A percentile compares a stretch with the other conserved stretches of the same genome.
Conservation (phyloP, 1,140 invertebrate genomes). For the Rhyzopertha dominica region DNA sequence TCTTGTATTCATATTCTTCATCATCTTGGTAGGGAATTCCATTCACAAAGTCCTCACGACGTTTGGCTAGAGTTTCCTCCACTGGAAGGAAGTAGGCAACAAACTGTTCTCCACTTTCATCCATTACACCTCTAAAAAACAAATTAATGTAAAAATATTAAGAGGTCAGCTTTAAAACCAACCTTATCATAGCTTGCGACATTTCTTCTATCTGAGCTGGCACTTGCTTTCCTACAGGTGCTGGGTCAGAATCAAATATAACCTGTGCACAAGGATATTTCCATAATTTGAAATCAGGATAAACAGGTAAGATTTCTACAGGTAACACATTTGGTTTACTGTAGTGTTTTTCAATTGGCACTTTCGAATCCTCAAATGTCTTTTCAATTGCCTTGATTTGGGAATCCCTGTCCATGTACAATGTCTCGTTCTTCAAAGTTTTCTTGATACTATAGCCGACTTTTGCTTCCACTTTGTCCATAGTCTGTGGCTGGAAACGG, state of each 20-base stretch:
- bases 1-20: constrained; percentile 91
- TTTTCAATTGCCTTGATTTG: constrained; percentile 98
- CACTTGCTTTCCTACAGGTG: constrained; percentile 72
- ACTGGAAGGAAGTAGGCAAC: constrained; percentile 97
- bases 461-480: constrained; percentile 96
- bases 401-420: constrained; percentile 95
- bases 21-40: constrained; percentile 84
- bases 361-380: constrained; percentile 92
- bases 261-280: constrained; percentile 97
- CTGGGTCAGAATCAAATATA: constrained; percentile 97
- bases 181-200: constrained; percentile 98
- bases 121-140: constrained; percentile 82
- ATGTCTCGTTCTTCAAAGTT: constrained; percentile 87
- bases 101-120: constrained; percentile 97
- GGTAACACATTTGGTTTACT: constrained; percentile 90
- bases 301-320: constrained; percentile 84
- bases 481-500: constrained; percentile 89
- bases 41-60: constrained; percentile 72
- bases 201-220: constrained; percentile 91
- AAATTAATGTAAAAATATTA: constrained; percentile 8
- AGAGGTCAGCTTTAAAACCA: constrained; percentile 19
- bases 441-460: constrained; percentile 98
- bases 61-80: constrained; percentile 85
- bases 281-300: constrained; percentile 95
- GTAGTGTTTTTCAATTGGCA: constrained; percentile 85